Conservation (phyloP, 2,888 invertebrate genomes). For the Pachydiplax longipennis region DNA sequence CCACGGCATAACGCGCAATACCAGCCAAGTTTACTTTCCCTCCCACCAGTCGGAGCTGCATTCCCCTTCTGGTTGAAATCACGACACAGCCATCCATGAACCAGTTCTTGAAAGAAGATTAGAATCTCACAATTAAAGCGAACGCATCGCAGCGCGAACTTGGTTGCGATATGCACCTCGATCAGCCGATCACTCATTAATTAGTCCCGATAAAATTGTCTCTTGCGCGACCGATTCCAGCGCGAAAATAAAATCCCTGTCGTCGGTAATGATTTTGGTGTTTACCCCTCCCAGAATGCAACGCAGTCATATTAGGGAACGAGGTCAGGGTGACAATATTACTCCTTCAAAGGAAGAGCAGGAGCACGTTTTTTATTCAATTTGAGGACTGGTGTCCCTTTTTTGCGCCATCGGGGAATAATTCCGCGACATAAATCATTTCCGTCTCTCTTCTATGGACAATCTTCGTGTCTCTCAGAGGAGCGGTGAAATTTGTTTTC, state of each 20-base stretch:
- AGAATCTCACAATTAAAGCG: too few relatives aligned
- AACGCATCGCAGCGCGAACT: too few relatives aligned
- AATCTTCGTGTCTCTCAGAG: neutral
- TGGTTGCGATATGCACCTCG: too few relatives aligned
- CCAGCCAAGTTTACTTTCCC: too few relatives aligned
- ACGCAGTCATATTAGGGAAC: conserved; percentile 18
- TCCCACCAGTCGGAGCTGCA: too few relatives aligned
- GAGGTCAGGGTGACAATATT: conserved; percentile 22
- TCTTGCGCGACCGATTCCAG: too few relatives aligned
- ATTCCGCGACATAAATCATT: neutral
- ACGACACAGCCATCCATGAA: too few relatives aligned
- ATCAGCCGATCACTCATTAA: too few relatives aligned
- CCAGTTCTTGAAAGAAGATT: too few relatives aligned
- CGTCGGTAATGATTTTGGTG: neutral
- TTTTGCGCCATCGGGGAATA: neutral
- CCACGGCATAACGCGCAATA: too few relatives aligned
- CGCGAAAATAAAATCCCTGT: neutral
- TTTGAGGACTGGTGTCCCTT: neutral
- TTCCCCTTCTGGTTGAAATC: too few relatives aligned
- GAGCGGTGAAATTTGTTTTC: neutral
- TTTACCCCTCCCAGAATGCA: neutral
- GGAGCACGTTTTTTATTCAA: neutral
- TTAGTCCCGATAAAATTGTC: neutral
- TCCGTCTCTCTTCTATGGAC: neutral
- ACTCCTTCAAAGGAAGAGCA: conserved; percentile 10